Conservation (phyloP, 2,797 vertebrate species). For the Cossypha niveicapilla region DNA sequence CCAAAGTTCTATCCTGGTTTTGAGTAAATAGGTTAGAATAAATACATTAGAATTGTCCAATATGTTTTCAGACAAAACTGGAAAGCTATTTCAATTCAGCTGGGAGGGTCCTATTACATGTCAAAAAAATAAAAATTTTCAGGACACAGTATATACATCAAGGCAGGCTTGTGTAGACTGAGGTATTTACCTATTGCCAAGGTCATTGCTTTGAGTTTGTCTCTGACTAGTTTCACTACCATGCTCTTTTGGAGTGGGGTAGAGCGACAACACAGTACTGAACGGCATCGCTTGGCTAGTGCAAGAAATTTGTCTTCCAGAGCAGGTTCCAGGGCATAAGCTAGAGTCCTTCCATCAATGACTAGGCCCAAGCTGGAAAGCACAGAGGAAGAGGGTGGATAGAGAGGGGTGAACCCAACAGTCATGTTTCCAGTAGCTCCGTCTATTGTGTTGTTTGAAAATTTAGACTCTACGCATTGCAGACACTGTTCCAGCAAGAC, state of each 20-base stretch:
- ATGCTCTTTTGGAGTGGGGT: conserved; percentile 97
- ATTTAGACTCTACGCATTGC: conserved; percentile 84
- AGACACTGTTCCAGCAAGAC: conserved; percentile 90
- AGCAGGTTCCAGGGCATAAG: conserved; percentile 87
- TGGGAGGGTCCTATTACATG: not conserved
- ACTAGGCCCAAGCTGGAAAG: conserved; percentile 85
- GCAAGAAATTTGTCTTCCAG: conserved; percentile 92
- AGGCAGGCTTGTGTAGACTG: not conserved
- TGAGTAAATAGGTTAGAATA: not conserved
- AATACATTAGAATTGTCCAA: not conserved
- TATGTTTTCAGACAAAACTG: not conserved
- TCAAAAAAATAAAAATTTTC: not conserved
- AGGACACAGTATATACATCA: not conserved
- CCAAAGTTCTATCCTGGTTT: not conserved
- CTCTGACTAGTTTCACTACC: conserved; percentile 94
- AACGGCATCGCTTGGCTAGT: conserved; percentile 86
- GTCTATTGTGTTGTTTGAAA: conserved; percentile 71
- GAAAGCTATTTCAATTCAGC: not conserved
- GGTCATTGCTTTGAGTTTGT: conserved; percentile 97
- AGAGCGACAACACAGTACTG: conserved; percentile 93
- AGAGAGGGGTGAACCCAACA: conserved; percentile 70
- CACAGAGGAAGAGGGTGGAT: conserved; percentile 70
- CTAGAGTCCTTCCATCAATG: conserved; percentile 91
- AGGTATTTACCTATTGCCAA: conserved; percentile 88
- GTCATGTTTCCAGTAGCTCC: conserved; percentile 66